Evolutionary conservation across 2,113 vertebrate genomes (phyloP).

Genomic region (Actenoides hombroni): DNA sequence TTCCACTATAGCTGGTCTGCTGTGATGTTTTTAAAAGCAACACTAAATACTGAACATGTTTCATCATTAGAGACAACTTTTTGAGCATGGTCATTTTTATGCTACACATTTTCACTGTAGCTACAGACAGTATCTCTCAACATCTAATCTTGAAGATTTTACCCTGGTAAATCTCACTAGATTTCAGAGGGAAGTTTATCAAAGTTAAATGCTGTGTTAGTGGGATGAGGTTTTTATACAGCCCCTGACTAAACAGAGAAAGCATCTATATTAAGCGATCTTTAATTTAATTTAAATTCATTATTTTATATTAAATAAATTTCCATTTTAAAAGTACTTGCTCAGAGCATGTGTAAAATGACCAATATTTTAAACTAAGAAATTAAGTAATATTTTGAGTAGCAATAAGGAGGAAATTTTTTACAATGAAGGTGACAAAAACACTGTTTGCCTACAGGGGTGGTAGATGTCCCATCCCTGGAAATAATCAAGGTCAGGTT

Average conservation of each 20-base stretch:
- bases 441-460: background rate
- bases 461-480: background rate
- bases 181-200: background rate
- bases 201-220: background rate
- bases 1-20: slow-evolving; percentile 31
- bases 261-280: background rate
- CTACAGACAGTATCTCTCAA: background rate
- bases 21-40: slow-evolving; percentile 13
- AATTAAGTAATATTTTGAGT: background rate
- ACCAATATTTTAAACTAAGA: background rate
- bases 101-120: background rate
- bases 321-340: background rate
- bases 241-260: background rate
- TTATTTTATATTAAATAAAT: background rate
- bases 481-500: background rate
- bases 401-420: background rate
- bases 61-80: slow-evolving; percentile 14
- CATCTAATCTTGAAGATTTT: background rate
- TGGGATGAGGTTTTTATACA: background rate
- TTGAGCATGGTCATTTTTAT: background rate
- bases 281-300: background rate
- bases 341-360: background rate
- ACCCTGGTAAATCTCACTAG: background rate
- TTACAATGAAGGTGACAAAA: background rate
- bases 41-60: slow-evolving; percentile 23